These are phyloP conservation scores for Pyrgus malvae DNA, from an alignment of 2,888 invertebrate genomes.

Conservation along the genomic window DNA sequence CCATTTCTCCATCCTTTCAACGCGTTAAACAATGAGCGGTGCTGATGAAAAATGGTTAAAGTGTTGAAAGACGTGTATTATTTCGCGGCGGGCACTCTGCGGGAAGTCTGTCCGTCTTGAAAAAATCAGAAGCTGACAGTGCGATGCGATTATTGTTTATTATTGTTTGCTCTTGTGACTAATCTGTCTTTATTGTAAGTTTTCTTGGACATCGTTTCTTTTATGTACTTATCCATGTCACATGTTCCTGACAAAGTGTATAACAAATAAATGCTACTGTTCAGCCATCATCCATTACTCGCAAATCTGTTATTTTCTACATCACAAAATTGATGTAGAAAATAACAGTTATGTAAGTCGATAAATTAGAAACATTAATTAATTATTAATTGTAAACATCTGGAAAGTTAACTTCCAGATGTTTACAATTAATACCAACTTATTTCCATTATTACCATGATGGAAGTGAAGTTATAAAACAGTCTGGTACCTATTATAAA, in stretches of 20 bases:
- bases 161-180: constrained; percentile 51
- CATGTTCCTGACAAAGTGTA: constrained; percentile 13
- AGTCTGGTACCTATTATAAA: too few relatives aligned
- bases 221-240: constrained; percentile 31
- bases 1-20: constrained; percentile 36
- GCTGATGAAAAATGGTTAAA: constrained; percentile 32
- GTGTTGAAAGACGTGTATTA: constrained; percentile 58
- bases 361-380: too few relatives aligned
- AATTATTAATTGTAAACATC: too few relatives aligned
- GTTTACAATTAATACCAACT: too few relatives aligned
- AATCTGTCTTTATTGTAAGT: constrained; percentile 43
- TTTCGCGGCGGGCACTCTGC: constrained; percentile 46
- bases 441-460: too few relatives aligned
- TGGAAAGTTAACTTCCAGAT: too few relatives aligned
- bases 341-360: too few relatives aligned
- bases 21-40: constrained; percentile 20
- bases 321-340: too few relatives aligned
- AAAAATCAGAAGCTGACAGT: constrained; percentile 56
- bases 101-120: constrained; percentile 44
- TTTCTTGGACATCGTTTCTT: constrained; percentile 17
- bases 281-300: constrained; percentile 26
- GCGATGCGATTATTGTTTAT: constrained; percentile 52
- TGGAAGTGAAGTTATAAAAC: too few relatives aligned
- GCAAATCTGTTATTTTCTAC: too few relatives aligned
- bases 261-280: neutral